A percentile compares a stretch with the other conserved stretches of the same genome.
These are phyloP conservation scores for Platysteira castanea DNA, from an alignment of 2,113 vertebrate species.

Conservation along the genomic window DNA sequence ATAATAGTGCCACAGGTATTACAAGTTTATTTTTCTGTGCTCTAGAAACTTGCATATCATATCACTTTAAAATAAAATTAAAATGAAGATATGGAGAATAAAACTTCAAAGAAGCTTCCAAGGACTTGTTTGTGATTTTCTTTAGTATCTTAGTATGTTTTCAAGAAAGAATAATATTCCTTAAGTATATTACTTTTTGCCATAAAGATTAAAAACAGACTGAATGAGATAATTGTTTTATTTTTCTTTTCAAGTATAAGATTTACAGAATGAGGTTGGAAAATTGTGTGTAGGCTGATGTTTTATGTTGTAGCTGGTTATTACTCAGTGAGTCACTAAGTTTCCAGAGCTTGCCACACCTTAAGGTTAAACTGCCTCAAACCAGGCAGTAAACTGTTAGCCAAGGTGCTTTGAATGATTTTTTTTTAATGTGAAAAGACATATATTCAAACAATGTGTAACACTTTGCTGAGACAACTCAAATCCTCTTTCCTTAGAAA, in stretches of 20 bases:
- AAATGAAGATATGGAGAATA: neutral
- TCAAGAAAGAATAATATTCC: neutral
- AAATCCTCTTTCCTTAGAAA: neutral
- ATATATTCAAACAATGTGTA: neutral
- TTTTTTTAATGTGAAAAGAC: slow-evolving; percentile 9
- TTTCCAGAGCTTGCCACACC: slow-evolving; percentile 78
- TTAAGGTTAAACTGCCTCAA: slow-evolving; percentile 71
- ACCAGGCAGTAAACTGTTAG: slow-evolving; percentile 70
- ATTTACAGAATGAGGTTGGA: slow-evolving; percentile 72
- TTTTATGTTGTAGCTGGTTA: slow-evolving; percentile 70
- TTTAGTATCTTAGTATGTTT: neutral
- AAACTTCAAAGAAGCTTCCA: neutral
- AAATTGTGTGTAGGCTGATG: slow-evolving; percentile 75
- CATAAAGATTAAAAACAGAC: slow-evolving; percentile 38
- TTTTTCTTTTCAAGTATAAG: slow-evolving; percentile 73
- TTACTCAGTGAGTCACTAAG: slow-evolving; percentile 76
- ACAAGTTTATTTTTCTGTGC: neutral
- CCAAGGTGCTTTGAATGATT: slow-evolving; percentile 31
- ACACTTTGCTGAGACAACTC: neutral
- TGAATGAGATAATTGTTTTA: slow-evolving; percentile 59
- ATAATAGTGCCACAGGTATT: neutral
- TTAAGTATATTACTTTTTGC: neutral
- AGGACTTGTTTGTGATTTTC: neutral
- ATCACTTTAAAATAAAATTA: neutral
- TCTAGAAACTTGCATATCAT: neutral